Base-by-base conservation (phyloP, 2,113 vertebrate genomes). In the Casuarius casuarius region DNA sequence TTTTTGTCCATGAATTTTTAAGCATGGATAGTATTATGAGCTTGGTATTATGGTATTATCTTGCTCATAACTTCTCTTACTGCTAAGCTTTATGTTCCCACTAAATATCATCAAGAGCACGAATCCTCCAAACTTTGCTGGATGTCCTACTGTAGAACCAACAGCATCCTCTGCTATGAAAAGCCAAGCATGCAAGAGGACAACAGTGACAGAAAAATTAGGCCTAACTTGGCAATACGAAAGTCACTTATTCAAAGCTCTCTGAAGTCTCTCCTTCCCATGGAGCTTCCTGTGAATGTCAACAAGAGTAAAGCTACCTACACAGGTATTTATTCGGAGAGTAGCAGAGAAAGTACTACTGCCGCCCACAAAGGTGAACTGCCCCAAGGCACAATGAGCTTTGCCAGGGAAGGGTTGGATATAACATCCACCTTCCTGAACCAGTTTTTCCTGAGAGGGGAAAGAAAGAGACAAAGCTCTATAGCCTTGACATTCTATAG, bases 1-100 rank as follows among this genome's bases (percentile, higher is more conserved):
- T 54, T 86, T 97, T 85, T 94, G 73, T n/a, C 75, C 29, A n/a
- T 52, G 63, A 89, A 91, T 58, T 96, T 84, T 95, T 83, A 77
- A 92, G 81, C 78, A 87, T 31, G 44, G 65, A 87, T 83, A 76
- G 85, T 19, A 85, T 85, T n/a, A 84, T 4, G 22, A 79, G 23
- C 51, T 59, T 59, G 56, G 56, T 20, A 33, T 31, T 58, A 58
- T 31, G 29, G 29, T 89, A 74, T 28, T 74, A 67, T 26, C 33
- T 58, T 71, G 22, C 52, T 87, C 9, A 7, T 26, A 84, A 49
- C 15, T 87, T 85, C 33, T 81, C 59, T 68, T 68, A 22, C 26
- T 38, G 29, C 10, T 31, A 76, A 38, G 44, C 44, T 35, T 71
- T 87, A 38, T 79, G 92, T 94, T 88, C 31, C 42, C 56, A 89